A percentile compares a stretch with the other conserved stretches of the same genome.
Conservation (phyloP, 2,888 invertebrate genomes). For the Trisateles emortualis region DNA sequence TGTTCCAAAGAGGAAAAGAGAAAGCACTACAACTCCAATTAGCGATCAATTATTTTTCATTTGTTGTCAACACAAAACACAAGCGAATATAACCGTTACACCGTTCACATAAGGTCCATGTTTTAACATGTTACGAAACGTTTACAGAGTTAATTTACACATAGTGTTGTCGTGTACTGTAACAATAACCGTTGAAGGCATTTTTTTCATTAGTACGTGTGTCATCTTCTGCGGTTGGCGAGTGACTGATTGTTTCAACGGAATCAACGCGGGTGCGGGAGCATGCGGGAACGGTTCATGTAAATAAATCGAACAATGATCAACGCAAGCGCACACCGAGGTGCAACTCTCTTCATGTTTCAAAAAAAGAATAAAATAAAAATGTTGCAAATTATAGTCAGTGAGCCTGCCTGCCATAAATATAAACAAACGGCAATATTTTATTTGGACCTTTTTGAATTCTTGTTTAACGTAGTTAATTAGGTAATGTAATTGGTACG, state of each 20-base stretch:
- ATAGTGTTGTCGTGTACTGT: slow-evolving; percentile 35
- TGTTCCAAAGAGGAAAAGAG: slow-evolving; percentile 42
- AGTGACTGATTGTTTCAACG: slow-evolving; percentile 49
- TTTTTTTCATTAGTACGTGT: slow-evolving; percentile 45
- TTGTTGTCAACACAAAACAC: slow-evolving; percentile 31
- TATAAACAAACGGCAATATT: not conserved
- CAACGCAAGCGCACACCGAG: slow-evolving; percentile 37
- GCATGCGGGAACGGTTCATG: slow-evolving; percentile 44
- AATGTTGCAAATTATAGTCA: not conserved
- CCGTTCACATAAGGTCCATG: slow-evolving; percentile 33
- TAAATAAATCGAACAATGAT: slow-evolving; percentile 48
- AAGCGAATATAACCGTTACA: slow-evolving; percentile 39
- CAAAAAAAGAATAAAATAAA: not conserved
- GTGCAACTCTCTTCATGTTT: not conserved
- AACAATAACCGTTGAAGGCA: slow-evolving; percentile 28
- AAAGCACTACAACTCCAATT: slow-evolving; percentile 46
- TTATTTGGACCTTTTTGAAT: not conserved
- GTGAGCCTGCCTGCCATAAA: not conserved
- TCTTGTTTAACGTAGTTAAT: not conserved
- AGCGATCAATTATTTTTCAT: slow-evolving; percentile 41
- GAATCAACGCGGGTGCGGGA: slow-evolving; percentile 40
- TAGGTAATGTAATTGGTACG: not conserved
- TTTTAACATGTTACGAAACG: slow-evolving; percentile 25
- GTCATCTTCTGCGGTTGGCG: slow-evolving; percentile 45
- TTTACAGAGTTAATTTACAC: slow-evolving; percentile 30